Conservation (phyloP, 2,888 invertebrate genomes). For the Pammene fasciana region DNA sequence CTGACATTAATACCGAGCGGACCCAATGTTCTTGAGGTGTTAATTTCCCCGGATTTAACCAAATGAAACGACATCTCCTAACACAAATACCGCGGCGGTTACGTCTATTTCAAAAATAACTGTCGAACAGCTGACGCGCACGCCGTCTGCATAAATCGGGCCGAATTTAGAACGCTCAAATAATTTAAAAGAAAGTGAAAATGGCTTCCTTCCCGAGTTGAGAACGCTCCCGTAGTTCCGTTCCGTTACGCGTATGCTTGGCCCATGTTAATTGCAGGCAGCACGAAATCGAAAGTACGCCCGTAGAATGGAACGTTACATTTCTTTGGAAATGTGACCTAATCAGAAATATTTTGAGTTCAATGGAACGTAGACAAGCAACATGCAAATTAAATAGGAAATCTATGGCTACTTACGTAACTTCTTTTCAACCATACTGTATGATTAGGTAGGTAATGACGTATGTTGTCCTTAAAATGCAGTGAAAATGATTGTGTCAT, state of each 20-base stretch:
- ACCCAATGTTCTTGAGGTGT: constrained; percentile 2
- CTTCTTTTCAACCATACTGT: no score
- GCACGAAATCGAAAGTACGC: constrained; percentile 81
- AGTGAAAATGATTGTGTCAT: no score
- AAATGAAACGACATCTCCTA: neutral
- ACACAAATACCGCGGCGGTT: neutral
- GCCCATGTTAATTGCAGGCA: constrained; percentile 78
- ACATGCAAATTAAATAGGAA: constrained; percentile 17
- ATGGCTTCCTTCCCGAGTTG: constrained; percentile 58
- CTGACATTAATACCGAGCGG: constrained; percentile 11
- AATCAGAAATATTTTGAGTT: constrained; percentile 17
- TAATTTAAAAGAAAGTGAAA: constrained; percentile 80
- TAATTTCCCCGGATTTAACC: constrained; percentile 7
- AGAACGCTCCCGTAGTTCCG: constrained; percentile 66
- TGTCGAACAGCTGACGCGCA: constrained; percentile 50
- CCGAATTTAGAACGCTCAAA: constrained; percentile 65
- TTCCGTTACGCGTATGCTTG: constrained; percentile 75
- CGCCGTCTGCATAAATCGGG: constrained; percentile 62
- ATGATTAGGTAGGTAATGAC: no score
- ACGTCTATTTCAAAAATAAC: neutral
- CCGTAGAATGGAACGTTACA: constrained; percentile 61
- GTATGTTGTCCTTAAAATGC: no score
- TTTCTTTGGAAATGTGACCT: constrained; percentile 24
- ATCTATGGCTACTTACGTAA: neutral
- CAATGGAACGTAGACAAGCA: constrained; percentile 14